Conservation (phyloP, 2,888 invertebrate species). For the Hyposoter dolosus region DNA sequence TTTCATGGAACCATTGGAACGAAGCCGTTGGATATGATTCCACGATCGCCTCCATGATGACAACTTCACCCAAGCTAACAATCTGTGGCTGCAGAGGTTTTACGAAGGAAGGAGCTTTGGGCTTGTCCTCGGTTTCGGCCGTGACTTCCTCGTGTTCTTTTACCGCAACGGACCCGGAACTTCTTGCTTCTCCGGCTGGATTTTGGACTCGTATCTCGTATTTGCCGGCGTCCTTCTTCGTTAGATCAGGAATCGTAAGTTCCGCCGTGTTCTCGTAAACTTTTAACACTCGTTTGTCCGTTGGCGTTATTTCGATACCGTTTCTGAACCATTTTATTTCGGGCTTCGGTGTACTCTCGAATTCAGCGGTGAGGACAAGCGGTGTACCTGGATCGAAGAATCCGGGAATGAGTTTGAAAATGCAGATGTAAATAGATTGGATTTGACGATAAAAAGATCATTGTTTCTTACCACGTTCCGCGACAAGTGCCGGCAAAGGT, state of each 20-base stretch:
- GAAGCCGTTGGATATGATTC: slow-evolving; percentile 92
- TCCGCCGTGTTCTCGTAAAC: slow-evolving; percentile 88
- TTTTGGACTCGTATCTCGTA: slow-evolving; percentile 95
- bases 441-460: not conserved
- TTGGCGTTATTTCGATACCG: slow-evolving; percentile 90
- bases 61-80: slow-evolving; percentile 90
- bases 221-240: slow-evolving; percentile 93
- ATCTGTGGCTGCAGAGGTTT: slow-evolving; percentile 90
- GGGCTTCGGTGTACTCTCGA: slow-evolving; percentile 90
- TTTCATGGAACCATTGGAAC: slow-evolving; percentile 94
- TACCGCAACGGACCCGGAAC: slow-evolving; percentile 93
- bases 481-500: slow-evolving; percentile 91
- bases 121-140: slow-evolving; percentile 85
- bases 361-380: slow-evolving; percentile 89
- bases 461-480: slow-evolving; percentile 87
- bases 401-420: not conserved
- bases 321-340: slow-evolving; percentile 94
- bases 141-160: slow-evolving; percentile 86
- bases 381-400: slow-evolving; percentile 83
- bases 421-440: not conserved
- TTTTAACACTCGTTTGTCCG: slow-evolving; percentile 87
- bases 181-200: slow-evolving; percentile 91
- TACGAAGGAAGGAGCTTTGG: slow-evolving; percentile 90
- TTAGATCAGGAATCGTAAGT: slow-evolving; percentile 89
- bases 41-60: slow-evolving; percentile 92